Conservation (phyloP, 2,888 invertebrate species). For the Sarcophaga carnaria region DNA sequence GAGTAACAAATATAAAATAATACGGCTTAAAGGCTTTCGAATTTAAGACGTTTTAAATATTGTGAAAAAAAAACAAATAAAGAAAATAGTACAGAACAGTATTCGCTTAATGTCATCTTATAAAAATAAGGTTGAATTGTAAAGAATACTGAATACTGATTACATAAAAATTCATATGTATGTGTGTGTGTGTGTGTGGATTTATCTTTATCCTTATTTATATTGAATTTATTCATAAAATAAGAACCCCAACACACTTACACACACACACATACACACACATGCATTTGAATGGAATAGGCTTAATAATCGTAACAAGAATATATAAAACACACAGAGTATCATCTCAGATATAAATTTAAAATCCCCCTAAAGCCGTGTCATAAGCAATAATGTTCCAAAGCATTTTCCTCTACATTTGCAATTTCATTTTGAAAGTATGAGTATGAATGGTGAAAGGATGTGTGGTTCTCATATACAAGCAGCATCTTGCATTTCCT, state of each 20-base stretch:
- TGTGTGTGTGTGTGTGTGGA: not conserved
- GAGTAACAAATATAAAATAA: no score
- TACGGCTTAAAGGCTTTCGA: no score
- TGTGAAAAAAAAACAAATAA: no score
- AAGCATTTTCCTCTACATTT: not conserved
- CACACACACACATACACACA: not conserved
- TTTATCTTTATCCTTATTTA: conserved; percentile 43
- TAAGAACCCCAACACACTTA: not conserved
- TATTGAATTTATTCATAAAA: conserved; percentile 48
- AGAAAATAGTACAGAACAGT: no score
- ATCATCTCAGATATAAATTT: conserved; percentile 66
- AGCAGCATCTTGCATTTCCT: conserved; percentile 52
- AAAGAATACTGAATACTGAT: not conserved
- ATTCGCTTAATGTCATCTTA: no score
- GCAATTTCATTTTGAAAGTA: no score
- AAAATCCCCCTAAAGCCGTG: conserved; percentile 77
- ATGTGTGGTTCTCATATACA: not conserved
- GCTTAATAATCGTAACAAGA: conserved; percentile 46
- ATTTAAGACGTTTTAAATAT: no score
- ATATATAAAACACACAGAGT: not conserved
- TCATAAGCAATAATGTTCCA: conserved; percentile 73
- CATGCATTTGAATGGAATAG: conserved; percentile 26
- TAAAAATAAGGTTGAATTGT: no score
- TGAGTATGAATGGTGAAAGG: not conserved
- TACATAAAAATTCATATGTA: not conserved